Percentiles rank a stretch among this genome's conserved stretches.
phyloP scores from a whole-genome alignment of 2,797 vertebrate genomes.

The Myotis myotis region DNA sequence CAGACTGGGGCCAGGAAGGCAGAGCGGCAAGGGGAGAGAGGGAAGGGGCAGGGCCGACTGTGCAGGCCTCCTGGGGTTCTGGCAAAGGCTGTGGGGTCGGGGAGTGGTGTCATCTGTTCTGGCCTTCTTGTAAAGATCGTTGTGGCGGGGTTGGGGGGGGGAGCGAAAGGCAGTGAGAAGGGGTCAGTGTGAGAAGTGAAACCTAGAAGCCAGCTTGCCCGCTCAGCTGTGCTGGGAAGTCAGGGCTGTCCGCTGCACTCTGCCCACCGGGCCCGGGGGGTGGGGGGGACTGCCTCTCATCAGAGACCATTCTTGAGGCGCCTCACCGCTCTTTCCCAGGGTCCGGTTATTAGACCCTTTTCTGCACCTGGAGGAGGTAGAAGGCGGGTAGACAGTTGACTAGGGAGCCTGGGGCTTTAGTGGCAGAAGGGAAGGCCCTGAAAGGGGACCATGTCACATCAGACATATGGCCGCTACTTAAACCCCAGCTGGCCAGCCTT shows the following conservation, averaged over 20 bases:
- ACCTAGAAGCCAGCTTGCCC: neutral
- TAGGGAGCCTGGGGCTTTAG: neutral
- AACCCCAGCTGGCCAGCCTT: neutral
- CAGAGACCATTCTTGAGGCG: neutral
- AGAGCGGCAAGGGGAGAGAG: neutral
- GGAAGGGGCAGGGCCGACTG: neutral
- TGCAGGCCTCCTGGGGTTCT: neutral
- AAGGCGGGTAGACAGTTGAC: neutral
- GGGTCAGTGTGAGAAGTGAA: neutral
- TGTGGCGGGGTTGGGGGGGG: neutral
- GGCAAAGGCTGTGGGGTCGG: neutral
- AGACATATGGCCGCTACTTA: accelerated
- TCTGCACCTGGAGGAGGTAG: neutral
- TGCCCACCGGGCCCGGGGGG: accelerated
- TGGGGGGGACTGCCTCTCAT: neutral
- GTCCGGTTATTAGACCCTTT: neutral
- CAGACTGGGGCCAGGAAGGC: neutral
- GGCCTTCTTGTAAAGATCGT: neutral
- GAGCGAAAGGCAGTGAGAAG: neutral
- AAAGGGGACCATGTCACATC: neutral
- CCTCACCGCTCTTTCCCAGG: neutral
- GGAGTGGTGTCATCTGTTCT: neutral
- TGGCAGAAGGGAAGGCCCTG: neutral
- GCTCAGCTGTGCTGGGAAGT: neutral
- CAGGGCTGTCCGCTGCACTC: accelerated